Evolutionary conservation across 2,113 vertebrate genomes (phyloP).

Genomic region (Gymnorhina tibicen): DNA sequence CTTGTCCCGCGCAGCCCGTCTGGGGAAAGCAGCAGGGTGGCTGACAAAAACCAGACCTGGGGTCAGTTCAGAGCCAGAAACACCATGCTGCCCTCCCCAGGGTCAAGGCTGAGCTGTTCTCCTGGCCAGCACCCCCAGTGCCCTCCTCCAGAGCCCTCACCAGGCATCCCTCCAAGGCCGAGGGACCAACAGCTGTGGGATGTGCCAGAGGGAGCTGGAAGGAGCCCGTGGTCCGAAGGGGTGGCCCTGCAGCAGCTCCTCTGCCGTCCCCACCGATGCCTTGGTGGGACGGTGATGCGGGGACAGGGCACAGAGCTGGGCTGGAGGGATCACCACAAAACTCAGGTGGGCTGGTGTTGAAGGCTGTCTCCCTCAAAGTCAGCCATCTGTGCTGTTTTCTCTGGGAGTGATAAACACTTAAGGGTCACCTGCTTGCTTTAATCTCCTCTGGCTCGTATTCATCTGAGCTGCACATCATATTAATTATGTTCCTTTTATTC

Average conservation of each 20-base stretch:
- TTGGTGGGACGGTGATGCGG: fast-evolving
- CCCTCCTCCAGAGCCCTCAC: neutral
- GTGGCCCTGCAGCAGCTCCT: neutral
- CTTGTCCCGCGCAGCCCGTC: fast-evolving
- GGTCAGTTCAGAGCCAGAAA: fast-evolving
- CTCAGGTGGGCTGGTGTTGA: neutral
- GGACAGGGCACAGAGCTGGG: neutral
- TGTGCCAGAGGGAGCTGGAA: neutral
- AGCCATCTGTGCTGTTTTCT: neutral
- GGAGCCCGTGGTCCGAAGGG: neutral
- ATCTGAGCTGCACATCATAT: neutral
- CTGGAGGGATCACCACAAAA: neutral
- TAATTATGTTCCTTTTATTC: neutral
- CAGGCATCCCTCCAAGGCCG: neutral
- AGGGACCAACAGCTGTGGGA: neutral
- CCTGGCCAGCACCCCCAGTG: neutral
- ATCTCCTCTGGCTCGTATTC: neutral
- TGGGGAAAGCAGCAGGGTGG: neutral
- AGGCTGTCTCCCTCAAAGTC: neutral
- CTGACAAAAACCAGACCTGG: fast-evolving
- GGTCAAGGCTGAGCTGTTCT: neutral
- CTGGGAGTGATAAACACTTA: neutral
- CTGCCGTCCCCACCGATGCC: fast-evolving
- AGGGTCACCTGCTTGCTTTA: neutral
- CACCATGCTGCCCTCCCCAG: fast-evolving